These are phyloP conservation scores for Rhimphoctona megacephalus DNA, from an alignment of 2,888 invertebrate species.

Conservation along the genomic window DNA sequence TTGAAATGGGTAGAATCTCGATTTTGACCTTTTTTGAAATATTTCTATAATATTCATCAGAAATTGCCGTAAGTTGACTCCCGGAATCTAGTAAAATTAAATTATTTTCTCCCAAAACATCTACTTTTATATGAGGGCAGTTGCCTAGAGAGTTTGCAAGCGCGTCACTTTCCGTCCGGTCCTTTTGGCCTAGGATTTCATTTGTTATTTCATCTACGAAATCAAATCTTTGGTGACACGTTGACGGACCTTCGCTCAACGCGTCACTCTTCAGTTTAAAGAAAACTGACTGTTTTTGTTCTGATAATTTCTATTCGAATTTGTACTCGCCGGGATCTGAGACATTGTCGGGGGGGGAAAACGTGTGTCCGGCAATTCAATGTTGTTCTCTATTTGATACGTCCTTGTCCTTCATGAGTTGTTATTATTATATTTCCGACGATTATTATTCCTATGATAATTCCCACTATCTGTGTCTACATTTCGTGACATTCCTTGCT, in stretches of 20 bases:
- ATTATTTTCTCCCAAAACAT: not conserved
- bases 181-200: slow-evolving; percentile 20
- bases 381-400: not conserved
- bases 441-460: too few species aligned
- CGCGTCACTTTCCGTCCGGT: too few species aligned
- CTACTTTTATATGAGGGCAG: slow-evolving; percentile 15
- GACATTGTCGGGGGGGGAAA: not conserved
- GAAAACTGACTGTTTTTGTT: too few species aligned
- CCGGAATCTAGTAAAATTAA: slow-evolving; percentile 40
- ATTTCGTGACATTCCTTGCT: too few species aligned
- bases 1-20: not conserved
- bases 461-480: too few species aligned
- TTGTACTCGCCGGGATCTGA: not conserved
- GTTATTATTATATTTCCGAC: too few species aligned
- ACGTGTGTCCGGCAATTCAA: not conserved
- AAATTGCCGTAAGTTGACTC: slow-evolving; percentile 48
- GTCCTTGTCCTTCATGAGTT: too few species aligned
- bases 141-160: not conserved
- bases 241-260: slow-evolving; percentile 14
- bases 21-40: not conserved
- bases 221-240: slow-evolving; percentile 28
- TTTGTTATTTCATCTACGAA: slow-evolving; percentile 32
- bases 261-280: not conserved
- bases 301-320: not conserved
- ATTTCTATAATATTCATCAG: slow-evolving; percentile 48